These are phyloP conservation scores for Spodoptera exigua DNA, from an alignment of 2,888 invertebrate species.

Conservation along the genomic window DNA sequence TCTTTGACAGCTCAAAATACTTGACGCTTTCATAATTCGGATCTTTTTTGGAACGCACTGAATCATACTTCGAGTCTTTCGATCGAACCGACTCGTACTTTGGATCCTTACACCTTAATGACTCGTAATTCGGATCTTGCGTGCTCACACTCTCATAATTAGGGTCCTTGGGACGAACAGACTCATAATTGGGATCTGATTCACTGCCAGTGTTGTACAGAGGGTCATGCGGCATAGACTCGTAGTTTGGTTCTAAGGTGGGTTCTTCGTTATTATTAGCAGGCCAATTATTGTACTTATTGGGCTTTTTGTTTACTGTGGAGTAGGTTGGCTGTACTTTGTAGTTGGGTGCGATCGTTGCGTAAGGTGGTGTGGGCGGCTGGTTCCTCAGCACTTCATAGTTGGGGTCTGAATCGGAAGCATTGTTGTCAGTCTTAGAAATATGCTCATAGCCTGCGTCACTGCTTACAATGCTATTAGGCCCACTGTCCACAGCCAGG, in stretches of 20 bases:
- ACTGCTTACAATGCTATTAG: conserved; percentile 89
- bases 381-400: conserved; percentile 93
- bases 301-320: conserved; percentile 88
- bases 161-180: conserved; percentile 91
- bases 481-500: conserved; percentile 85
- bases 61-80: conserved; percentile 93
- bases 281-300: conserved; percentile 87
- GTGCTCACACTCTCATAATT: conserved; percentile 92
- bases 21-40: conserved; percentile 95
- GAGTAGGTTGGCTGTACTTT: conserved; percentile 87
- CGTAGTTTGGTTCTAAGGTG: conserved; percentile 92
- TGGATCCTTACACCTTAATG: conserved; percentile 90
- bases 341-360: conserved; percentile 83
- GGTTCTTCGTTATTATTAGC: conserved; percentile 86
- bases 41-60: conserved; percentile 90
- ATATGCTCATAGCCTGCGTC: conserved; percentile 94
- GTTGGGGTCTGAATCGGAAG: conserved; percentile 92
- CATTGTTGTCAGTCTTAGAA: conserved; percentile 81
- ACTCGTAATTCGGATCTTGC: conserved; percentile 92
- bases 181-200: conserved; percentile 92
- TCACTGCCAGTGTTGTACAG: conserved; percentile 92
- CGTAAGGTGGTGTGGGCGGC: conserved; percentile 85
- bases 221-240: conserved; percentile 91
- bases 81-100: conserved; percentile 88
- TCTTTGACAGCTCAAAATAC: conserved; percentile 90